phyloP scores from a whole-genome alignment of 2,113 vertebrate genomes.

The Aphyosemion australe region DNA sequence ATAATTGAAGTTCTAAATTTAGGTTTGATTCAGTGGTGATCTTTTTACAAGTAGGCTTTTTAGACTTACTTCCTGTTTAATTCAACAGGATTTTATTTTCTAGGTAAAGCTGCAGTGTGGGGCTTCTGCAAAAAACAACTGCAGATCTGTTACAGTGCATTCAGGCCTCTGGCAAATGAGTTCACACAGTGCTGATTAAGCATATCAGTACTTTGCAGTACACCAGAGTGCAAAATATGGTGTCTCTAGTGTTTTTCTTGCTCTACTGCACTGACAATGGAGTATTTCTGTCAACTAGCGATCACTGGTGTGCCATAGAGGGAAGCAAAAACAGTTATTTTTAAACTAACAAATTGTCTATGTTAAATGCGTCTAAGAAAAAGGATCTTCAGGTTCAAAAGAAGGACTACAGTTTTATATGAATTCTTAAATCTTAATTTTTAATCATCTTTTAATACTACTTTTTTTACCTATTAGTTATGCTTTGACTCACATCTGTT shows the following conservation, averaged over 20 bases:
- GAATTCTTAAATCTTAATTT: too few species aligned
- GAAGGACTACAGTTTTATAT: too few species aligned
- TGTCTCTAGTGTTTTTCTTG: background rate
- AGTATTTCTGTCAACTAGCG: background rate
- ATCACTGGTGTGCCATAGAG: background rate
- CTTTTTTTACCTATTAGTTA: too few species aligned
- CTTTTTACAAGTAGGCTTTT: background rate
- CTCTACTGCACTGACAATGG: background rate
- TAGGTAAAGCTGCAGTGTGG: background rate
- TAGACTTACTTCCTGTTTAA: background rate
- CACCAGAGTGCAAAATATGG: background rate
- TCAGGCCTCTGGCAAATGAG: background rate
- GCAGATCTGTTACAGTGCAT: background rate
- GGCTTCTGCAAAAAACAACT: background rate
- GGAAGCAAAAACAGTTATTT: background rate
- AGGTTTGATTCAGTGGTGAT: background rate
- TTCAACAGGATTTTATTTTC: too few species aligned
- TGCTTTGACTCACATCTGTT: too few species aligned
- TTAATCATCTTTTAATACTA: too few species aligned
- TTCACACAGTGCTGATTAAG: background rate
- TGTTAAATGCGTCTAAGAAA: too few species aligned
- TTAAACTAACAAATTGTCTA: too few species aligned
- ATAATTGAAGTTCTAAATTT: background rate
- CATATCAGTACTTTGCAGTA: background rate
- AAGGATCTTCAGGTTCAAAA: too few species aligned